phyloP scores from a whole-genome alignment of 2,797 vertebrate genomes.

The Glyptemys insculpta region DNA sequence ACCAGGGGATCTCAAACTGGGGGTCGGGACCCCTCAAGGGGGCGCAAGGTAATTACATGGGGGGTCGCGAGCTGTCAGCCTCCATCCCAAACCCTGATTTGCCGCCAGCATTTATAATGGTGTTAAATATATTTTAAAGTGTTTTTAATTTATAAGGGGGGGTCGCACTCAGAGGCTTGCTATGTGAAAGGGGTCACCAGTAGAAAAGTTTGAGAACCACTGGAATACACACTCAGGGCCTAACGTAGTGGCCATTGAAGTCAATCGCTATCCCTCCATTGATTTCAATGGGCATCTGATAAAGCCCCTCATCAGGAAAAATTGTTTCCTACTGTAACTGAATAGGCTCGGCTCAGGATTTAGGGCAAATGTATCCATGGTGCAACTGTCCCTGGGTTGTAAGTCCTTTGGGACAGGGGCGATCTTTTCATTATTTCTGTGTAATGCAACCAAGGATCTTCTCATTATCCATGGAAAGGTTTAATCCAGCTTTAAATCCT shows the following conservation, averaged over 20 bases:
- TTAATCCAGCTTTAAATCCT: background rate
- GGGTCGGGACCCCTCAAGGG: too few relatives aligned
- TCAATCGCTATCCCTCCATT: background rate
- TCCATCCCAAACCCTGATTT: too few relatives aligned
- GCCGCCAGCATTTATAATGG: too few relatives aligned
- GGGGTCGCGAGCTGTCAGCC: too few relatives aligned
- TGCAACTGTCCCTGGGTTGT: accelerated
- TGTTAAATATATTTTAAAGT: too few relatives aligned
- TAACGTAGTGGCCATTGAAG: accelerated
- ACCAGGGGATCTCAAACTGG: background rate
- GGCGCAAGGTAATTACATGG: too few relatives aligned
- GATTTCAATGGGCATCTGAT: accelerated
- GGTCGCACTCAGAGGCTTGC: too few relatives aligned
- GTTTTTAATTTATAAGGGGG: too few relatives aligned
- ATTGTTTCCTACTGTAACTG: background rate
- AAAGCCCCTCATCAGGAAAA: accelerated
- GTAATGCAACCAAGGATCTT: background rate
- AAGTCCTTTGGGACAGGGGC: background rate
- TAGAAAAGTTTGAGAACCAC: too few relatives aligned
- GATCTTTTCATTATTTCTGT: accelerated
- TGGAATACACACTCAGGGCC: background rate
- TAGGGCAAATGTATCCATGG: accelerated
- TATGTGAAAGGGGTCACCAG: too few relatives aligned
- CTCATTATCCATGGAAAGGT: accelerated
- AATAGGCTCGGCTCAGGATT: accelerated